Percentiles rank a stretch among this genome's conserved stretches.
phyloP scores from a whole-genome alignment of 30 jellyfish, hydroid and myxozoan species.

The Hydractinia symbiolongicarpus region DNA sequence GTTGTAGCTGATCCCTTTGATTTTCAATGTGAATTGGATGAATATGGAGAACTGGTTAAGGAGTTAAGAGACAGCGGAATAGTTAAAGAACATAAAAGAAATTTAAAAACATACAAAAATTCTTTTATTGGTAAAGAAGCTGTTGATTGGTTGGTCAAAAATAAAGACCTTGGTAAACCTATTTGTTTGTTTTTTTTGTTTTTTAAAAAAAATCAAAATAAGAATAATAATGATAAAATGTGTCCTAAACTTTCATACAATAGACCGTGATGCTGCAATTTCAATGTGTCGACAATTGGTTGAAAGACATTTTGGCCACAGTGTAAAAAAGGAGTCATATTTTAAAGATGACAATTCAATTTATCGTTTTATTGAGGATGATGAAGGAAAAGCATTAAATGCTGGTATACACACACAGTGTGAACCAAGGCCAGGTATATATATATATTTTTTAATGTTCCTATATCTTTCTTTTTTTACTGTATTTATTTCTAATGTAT shows the following conservation, averaged over 20 bases:
- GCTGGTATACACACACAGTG: constrained; percentile 60
- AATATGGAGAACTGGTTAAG: constrained; percentile 56
- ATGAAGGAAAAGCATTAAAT: constrained; percentile 57
- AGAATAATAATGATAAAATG: neutral
- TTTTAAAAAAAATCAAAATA: neutral
- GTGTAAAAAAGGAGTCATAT: constrained; percentile 52
- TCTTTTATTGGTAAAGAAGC: constrained; percentile 75
- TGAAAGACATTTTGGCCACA: constrained; percentile 71
- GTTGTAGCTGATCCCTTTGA: constrained; percentile 31
- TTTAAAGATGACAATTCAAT: constrained; percentile 72
- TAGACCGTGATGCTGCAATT: constrained; percentile 63
- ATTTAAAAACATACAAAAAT: constrained; percentile 52
- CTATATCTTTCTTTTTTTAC: neutral
- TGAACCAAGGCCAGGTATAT: constrained; percentile 77
- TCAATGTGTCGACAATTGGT: constrained; percentile 64
- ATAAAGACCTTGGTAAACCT: constrained; percentile 49
- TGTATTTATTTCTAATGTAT: neutral
- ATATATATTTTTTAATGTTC: neutral
- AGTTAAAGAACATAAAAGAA: constrained; percentile 45
- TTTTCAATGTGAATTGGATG: constrained; percentile 75
- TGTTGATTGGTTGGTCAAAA: constrained; percentile 63
- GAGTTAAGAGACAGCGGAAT: constrained; percentile 72
- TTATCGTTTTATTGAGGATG: constrained; percentile 74
- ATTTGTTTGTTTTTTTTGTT: neutral
- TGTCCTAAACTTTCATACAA: neutral